Percentiles rank a stretch among this genome's conserved stretches.
These are phyloP conservation scores for Muscicapa adusta DNA, from an alignment of 2,113 vertebrate genomes.

Conservation along the genomic window DNA sequence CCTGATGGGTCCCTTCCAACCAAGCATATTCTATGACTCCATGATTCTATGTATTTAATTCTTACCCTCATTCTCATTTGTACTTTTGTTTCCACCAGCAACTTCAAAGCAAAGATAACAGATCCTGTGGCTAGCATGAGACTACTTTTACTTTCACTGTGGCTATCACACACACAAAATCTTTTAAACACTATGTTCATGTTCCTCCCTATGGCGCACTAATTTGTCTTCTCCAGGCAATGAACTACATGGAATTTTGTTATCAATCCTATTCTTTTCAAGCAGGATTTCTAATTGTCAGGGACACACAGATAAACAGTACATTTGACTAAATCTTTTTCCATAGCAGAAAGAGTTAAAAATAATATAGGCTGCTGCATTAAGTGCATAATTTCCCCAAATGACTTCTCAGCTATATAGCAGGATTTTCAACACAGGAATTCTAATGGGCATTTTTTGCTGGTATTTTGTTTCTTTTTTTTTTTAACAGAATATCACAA, in stretches of 20 bases:
- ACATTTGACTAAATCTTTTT: not conserved
- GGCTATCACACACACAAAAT: not conserved
- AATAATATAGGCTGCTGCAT: not conserved
- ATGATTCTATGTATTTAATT: not conserved
- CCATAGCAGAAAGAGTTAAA: not conserved
- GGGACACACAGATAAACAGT: not conserved
- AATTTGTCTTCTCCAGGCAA: not conserved
- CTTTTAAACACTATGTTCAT: not conserved
- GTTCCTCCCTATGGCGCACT: not conserved
- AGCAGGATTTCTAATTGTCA: not conserved
- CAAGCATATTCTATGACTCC: not conserved
- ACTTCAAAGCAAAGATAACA: not conserved
- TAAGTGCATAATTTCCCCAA: not conserved
- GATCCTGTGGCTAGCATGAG: not conserved
- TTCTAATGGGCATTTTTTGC: not conserved
- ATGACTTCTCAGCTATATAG: not conserved
- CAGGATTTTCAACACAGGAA: not conserved
- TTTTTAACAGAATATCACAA: not conserved
- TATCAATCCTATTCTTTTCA: not conserved
- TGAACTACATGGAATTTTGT: not conserved
- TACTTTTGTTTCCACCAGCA: not conserved
- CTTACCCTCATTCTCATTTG: not conserved
- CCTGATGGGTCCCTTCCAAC: not conserved
- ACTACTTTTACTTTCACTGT: not conserved
- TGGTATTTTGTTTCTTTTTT: not conserved